These are phyloP conservation scores for Incurvaria masculella DNA, from an alignment of 2,888 invertebrate species.

Conservation along the genomic window DNA sequence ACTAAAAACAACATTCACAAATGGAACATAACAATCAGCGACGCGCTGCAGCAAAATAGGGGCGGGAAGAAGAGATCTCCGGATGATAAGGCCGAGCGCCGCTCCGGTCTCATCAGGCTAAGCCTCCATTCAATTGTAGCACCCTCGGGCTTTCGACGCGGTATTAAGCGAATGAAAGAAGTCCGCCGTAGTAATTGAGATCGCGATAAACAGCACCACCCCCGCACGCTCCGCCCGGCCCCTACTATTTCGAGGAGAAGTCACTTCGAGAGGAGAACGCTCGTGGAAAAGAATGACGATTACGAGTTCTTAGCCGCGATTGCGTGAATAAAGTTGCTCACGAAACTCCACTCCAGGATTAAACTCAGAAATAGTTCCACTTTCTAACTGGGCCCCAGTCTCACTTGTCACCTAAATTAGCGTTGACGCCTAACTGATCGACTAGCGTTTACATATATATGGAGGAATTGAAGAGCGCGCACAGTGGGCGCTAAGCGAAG, in stretches of 20 bases:
- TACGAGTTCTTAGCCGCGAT: too few relatives aligned
- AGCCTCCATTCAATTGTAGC: background rate
- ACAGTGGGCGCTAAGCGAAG: too few relatives aligned
- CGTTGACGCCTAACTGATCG: too few relatives aligned
- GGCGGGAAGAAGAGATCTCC: slow-evolving; percentile 1
- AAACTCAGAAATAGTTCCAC: too few relatives aligned
- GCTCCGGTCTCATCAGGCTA: slow-evolving; percentile 11
- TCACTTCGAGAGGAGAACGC: background rate
- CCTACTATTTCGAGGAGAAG: background rate
- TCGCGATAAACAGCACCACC: slow-evolving; percentile 39
- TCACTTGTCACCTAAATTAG: too few relatives aligned
- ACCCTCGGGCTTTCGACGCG: slow-evolving; percentile 23
- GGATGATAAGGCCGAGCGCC: slow-evolving; percentile 21
- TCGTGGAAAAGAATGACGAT: too few relatives aligned
- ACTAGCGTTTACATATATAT: too few relatives aligned
- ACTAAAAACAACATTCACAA: too few relatives aligned
- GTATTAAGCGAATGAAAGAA: slow-evolving; percentile 40
- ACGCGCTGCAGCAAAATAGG: background rate
- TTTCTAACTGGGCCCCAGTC: too few relatives aligned
- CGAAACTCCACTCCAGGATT: too few relatives aligned
- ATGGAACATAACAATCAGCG: background rate
- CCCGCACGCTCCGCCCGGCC: background rate
- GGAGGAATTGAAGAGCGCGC: too few relatives aligned
- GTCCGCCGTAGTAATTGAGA: slow-evolving; percentile 51
- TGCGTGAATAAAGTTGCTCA: too few relatives aligned